Conservation (phyloP, 1,140 invertebrate species). For the Pollicipes pollicipes region DNA sequence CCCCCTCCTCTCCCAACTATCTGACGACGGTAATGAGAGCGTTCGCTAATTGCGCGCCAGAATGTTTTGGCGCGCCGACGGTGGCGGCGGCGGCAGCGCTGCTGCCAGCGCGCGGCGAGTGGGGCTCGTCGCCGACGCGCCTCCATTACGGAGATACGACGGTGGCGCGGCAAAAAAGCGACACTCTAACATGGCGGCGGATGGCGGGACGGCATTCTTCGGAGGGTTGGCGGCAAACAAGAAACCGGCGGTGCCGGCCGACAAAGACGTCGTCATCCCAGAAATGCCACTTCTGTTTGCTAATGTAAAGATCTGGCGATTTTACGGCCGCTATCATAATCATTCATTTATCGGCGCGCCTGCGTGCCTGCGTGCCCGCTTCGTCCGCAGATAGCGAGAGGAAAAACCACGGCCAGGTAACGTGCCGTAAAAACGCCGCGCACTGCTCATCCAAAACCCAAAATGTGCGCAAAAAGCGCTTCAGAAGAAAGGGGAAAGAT, state of each 20-base stretch:
- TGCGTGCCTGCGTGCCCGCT: neutral
- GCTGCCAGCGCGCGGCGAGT: too few species aligned
- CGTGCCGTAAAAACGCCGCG: neutral
- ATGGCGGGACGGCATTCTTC: neutral
- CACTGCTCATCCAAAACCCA: neutral
- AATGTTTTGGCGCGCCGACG: too few species aligned
- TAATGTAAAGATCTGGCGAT: neutral
- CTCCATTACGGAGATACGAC: neutral
- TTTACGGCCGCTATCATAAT: neutral
- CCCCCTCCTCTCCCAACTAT: too few species aligned
- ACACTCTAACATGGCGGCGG: neutral
- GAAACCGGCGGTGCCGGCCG: neutral
- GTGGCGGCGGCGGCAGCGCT: too few species aligned
- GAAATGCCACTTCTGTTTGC: constrained; percentile 1
- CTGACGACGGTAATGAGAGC: too few species aligned
- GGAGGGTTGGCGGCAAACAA: neutral
- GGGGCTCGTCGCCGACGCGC: too few species aligned
- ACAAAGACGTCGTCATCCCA: neutral
- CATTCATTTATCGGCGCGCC: neutral
- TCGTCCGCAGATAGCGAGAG: neutral
- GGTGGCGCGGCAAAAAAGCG: neutral
- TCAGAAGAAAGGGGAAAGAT: neutral
- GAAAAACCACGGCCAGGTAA: neutral
- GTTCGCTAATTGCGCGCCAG: too few species aligned
- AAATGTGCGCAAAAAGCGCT: neutral